A percentile compares a stretch with the other conserved stretches of the same genome.
Evolutionary conservation across 2,888 invertebrate species (phyloP).

Genomic region (Chironomus tentans): DNA sequence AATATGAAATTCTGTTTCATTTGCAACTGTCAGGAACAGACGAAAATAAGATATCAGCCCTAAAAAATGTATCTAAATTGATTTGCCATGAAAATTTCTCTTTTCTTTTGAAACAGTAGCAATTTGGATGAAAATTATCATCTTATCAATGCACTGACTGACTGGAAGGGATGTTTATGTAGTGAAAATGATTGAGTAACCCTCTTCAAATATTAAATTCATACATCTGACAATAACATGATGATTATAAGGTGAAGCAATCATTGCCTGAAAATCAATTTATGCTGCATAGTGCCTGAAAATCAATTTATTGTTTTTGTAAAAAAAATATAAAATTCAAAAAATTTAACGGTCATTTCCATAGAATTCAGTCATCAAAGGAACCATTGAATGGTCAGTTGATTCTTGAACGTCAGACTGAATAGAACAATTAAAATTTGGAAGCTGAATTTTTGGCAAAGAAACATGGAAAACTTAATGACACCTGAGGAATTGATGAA

Average conservation of each 20-base stretch:
- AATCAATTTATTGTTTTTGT: no score
- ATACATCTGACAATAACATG: background rate
- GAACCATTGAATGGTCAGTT: no score
- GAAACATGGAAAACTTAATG: no score
- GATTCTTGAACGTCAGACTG: no score
- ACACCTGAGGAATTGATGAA: no score
- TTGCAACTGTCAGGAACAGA: background rate
- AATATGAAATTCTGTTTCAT: background rate
- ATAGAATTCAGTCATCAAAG: no score
- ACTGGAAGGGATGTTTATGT: no score
- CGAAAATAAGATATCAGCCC: background rate
- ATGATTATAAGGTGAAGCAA: background rate
- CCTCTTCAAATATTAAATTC: background rate
- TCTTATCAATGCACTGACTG: background rate
- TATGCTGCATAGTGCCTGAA: background rate
- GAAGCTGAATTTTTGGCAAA: no score
- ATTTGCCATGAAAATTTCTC: background rate
- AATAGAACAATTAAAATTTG: no score
- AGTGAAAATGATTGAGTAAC: background rate
- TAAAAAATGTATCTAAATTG: background rate
- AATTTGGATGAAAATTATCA: background rate
- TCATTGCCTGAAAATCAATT: background rate
- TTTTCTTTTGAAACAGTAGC: background rate
- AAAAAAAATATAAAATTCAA: no score
- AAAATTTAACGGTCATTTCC: no score